phyloP scores from a whole-genome alignment of 2,888 invertebrate genomes.

The Theretra japonica region DNA sequence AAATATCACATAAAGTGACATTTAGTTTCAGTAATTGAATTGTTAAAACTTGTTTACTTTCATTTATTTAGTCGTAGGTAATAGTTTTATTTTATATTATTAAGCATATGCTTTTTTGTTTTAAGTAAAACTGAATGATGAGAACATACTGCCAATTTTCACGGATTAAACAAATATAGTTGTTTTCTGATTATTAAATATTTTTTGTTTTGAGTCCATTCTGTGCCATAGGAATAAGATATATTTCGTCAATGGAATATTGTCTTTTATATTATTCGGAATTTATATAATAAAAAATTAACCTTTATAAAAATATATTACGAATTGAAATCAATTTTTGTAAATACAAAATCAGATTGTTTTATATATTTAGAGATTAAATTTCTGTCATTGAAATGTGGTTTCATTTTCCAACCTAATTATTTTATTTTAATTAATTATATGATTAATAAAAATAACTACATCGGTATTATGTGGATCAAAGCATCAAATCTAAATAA shows the following conservation, averaged over 20 bases:
- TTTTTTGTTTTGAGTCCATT: slow-evolving; percentile 42
- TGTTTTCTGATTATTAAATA: slow-evolving; percentile 33
- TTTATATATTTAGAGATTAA: slow-evolving; percentile 80
- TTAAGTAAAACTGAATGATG: slow-evolving; percentile 26
- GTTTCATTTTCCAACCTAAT: slow-evolving; percentile 49
- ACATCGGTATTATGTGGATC: too few relatives aligned
- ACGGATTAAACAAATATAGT: slow-evolving; percentile 38
- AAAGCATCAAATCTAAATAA: too few relatives aligned
- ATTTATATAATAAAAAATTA: slow-evolving; percentile 26
- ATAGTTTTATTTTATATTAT: slow-evolving; percentile 19
- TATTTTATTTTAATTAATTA: too few relatives aligned
- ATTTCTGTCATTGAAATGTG: slow-evolving; percentile 63
- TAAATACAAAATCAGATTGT: slow-evolving; percentile 72
- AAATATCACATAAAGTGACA: slow-evolving; percentile 27
- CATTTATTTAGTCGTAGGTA: slow-evolving; percentile 29
- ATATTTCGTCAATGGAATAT: slow-evolving; percentile 26
- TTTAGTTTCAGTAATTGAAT: slow-evolving; percentile 12
- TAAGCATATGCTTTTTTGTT: slow-evolving; percentile 23
- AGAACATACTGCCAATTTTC: slow-evolving; percentile 66
- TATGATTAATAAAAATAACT: too few relatives aligned
- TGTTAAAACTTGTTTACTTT: slow-evolving; percentile 25
- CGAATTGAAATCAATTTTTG: slow-evolving; percentile 42
- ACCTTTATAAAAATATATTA: slow-evolving; percentile 29
- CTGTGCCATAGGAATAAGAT: slow-evolving; percentile 70
- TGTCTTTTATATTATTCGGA: slow-evolving; percentile 27